These are phyloP conservation scores for Pangasianodon hypophthalmus DNA, from an alignment of 2,113 vertebrate species.

Conservation along the genomic window DNA sequence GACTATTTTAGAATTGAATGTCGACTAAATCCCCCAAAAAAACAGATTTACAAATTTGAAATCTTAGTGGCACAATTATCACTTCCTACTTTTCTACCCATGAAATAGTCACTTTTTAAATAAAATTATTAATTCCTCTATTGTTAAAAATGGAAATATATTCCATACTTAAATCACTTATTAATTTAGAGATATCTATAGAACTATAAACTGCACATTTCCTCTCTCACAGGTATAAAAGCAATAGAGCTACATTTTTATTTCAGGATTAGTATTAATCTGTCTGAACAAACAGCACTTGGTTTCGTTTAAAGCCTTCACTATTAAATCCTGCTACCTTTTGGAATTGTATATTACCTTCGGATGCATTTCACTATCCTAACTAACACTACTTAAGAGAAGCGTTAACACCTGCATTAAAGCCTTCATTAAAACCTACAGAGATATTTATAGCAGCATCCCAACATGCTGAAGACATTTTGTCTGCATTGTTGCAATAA, in stretches of 20 bases:
- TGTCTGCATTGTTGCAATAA: background rate
- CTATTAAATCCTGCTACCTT: slow-evolving; percentile 54
- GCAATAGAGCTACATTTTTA: background rate
- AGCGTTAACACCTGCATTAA: background rate
- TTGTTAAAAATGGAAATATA: background rate
- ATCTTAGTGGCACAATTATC: background rate
- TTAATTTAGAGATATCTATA: background rate
- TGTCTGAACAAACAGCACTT: background rate
- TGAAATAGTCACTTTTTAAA: background rate
- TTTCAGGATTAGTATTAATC: background rate
- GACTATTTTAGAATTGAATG: background rate
- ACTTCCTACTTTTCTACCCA: background rate
- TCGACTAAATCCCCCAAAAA: background rate
- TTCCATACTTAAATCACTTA: background rate
- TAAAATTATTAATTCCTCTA: background rate
- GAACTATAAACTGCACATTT: background rate
- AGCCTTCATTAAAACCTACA: background rate
- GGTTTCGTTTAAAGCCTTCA: slow-evolving; percentile 44
- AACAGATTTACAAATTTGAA: background rate
- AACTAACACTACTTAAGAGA: background rate
- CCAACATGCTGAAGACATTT: background rate
- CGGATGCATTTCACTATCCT: slow-evolving; percentile 53
- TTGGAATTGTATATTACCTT: slow-evolving; percentile 52
- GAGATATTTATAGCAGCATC: background rate
- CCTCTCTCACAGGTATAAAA: background rate